These are phyloP conservation scores for Tribolium madens DNA, from an alignment of 1,140 invertebrate species.

Conservation along the genomic window DNA sequence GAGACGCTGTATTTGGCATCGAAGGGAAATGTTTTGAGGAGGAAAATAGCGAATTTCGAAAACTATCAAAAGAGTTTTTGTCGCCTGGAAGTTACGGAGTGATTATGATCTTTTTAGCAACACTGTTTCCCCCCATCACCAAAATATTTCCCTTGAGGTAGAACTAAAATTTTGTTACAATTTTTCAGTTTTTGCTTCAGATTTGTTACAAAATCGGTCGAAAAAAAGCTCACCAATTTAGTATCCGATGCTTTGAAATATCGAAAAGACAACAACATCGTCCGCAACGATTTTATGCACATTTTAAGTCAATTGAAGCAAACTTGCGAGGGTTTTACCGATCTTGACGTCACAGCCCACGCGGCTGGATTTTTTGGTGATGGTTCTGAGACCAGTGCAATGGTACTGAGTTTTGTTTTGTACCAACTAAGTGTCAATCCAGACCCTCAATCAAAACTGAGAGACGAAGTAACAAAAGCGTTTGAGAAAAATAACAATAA, in stretches of 20 bases:
- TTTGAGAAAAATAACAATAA: slow-evolving; percentile 57
- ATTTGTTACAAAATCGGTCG: not conserved
- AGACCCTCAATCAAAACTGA: slow-evolving; percentile 75
- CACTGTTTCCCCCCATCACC: not conserved
- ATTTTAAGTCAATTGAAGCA: slow-evolving; percentile 51
- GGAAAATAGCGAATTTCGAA: slow-evolving; percentile 65
- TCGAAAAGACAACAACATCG: not conserved
- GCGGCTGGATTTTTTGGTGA: slow-evolving; percentile 72
- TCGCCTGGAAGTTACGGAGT: slow-evolving; percentile 7
- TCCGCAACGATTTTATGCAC: slow-evolving; percentile 59
- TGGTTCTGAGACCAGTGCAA: slow-evolving; percentile 70
- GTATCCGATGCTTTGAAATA: not conserved
- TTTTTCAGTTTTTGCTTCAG: slow-evolving; percentile 9
- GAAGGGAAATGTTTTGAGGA: slow-evolving; percentile 64
- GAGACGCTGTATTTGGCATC: slow-evolving; percentile 67
- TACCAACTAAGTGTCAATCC: slow-evolving; percentile 75
- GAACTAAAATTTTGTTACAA: not conserved
- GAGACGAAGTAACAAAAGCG: slow-evolving; percentile 71
- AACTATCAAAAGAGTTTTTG: slow-evolving; percentile 62
- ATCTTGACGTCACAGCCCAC: slow-evolving; percentile 73
- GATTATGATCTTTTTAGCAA: not conserved
- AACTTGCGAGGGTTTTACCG: slow-evolving; percentile 64
- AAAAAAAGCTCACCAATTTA: not conserved
- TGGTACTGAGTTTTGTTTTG: slow-evolving; percentile 45
- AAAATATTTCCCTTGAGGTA: not conserved